These are phyloP conservation scores for Gobionotothen gibberifrons DNA, from an alignment of 2,797 vertebrate species.

Conservation along the genomic window DNA sequence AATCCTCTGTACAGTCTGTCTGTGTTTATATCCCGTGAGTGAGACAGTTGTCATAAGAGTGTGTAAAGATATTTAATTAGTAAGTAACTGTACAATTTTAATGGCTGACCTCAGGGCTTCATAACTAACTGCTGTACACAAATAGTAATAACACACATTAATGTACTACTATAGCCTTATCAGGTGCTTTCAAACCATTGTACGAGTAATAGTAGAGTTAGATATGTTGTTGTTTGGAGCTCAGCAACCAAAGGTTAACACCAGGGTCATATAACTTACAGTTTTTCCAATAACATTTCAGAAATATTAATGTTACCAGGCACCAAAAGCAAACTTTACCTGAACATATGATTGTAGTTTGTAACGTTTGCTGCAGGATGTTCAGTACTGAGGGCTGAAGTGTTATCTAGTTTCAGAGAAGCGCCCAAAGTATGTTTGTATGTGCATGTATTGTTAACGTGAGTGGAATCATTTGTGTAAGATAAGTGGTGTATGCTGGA, in stretches of 20 bases:
- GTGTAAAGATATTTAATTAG: conserved; percentile 25
- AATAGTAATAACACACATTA: conserved; percentile 47
- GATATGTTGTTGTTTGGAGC: conserved; percentile 31
- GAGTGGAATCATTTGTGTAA: conserved; percentile 53
- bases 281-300: conserved; percentile 20
- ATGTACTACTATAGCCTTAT: conserved; percentile 51
- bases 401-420: conserved; percentile 39
- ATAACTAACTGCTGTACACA: conserved; percentile 58
- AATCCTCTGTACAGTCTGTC: conserved; percentile 41
- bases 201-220: conserved; percentile 55
- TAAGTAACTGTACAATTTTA: conserved; percentile 36
- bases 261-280: conserved; percentile 14
- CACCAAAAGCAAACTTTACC: conserved; percentile 18
- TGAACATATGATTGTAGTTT: conserved; percentile 22
- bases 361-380: conserved; percentile 26
- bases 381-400: conserved; percentile 14
- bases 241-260: conserved; percentile 41
- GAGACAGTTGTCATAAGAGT: conserved; percentile 27
- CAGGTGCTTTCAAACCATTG: conserved; percentile 69
- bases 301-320: conserved; percentile 24
- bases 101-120: conserved; percentile 79
- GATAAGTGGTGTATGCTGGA: conserved; percentile 61
- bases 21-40: conserved; percentile 16
- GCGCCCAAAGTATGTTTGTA: conserved; percentile 41
- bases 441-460: conserved; percentile 60